Base-by-base conservation (phyloP, 2,797 vertebrate genomes). In the Alcedo atthis region DNA sequence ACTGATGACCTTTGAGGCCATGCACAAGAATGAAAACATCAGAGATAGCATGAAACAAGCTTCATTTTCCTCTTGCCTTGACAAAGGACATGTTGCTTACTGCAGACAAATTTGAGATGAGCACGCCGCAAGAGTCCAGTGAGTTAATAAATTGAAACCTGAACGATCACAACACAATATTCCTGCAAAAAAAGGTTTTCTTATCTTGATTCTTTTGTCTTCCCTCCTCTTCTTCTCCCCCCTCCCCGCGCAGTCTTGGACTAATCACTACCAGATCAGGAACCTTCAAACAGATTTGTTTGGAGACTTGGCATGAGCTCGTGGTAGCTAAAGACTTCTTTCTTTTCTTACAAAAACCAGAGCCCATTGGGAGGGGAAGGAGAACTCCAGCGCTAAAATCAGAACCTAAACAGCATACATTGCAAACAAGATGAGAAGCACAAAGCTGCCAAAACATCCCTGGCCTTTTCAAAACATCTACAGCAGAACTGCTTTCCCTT, bases 241-340 rank as follows among this genome's bases (percentile, higher is more conserved):
- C 35, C 21, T 22, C 25, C 28, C 40, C 15, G 26, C 46, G 4
- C 28, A 53, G 51, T 79, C 15, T 81, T 83, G 66, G 13, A 73
- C 33, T 91, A 93, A 95, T 92, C 35, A 78, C 53, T 87, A 43
- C 81, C 93, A 95, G 87, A 71, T 17, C 79, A 66, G 54, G 16
- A 83, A 80, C 79, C 79, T 85, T 94, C 87, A 71, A 89, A 87
- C 45, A 46, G 87, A 71, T 86, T 81, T 85, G 59, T 87, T 66
- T 87, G 87, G 66, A 89, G 87, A 37, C 62, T 92, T 94, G 94
- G 91, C 20, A 0, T 73, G 40, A 82, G 40, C 48, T 89, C 1
- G 0, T 59, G 58, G 57, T 90, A n/a, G 53, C 48, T 82, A 86
- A 82, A 78, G 67, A 12, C 17, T 74, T 57, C 58, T 85, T 25